Evolutionary conservation across 2,113 vertebrate genomes (phyloP).

Genomic region (Ailuropoda melanoleuca): DNA sequence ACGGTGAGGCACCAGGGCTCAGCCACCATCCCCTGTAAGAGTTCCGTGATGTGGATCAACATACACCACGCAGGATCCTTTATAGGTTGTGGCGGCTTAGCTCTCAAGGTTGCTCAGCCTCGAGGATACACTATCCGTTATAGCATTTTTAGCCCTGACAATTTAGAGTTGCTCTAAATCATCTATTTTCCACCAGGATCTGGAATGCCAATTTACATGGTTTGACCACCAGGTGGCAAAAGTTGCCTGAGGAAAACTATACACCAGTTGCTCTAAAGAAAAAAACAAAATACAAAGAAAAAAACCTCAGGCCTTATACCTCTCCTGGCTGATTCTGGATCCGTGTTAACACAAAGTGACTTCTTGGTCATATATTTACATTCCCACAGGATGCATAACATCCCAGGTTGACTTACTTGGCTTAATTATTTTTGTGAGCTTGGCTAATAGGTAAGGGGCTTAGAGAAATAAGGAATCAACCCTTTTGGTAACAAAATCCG

Average conservation of each 20-base stretch:
- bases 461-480: background rate
- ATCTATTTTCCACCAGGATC: background rate
- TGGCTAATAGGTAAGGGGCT: background rate
- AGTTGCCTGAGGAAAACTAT: constrained; percentile 61
- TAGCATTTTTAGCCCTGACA: background rate
- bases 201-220: background rate
- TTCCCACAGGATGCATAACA: background rate
- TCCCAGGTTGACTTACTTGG: background rate
- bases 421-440: background rate
- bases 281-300: background rate
- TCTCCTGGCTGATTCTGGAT: background rate
- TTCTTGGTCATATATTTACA: background rate
- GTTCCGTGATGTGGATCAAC: background rate
- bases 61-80: background rate
- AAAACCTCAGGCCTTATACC: background rate
- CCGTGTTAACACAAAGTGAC: background rate
- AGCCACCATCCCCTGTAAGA: background rate
- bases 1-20: background rate
- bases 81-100: background rate
- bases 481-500: background rate
- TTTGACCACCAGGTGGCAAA: constrained; percentile 78
- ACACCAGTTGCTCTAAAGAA: background rate
- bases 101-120: background rate
- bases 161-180: background rate
- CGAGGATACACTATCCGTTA: background rate